Conservation (phyloP, 2,888 invertebrate species). For the Melinaea menophilus region DNA sequence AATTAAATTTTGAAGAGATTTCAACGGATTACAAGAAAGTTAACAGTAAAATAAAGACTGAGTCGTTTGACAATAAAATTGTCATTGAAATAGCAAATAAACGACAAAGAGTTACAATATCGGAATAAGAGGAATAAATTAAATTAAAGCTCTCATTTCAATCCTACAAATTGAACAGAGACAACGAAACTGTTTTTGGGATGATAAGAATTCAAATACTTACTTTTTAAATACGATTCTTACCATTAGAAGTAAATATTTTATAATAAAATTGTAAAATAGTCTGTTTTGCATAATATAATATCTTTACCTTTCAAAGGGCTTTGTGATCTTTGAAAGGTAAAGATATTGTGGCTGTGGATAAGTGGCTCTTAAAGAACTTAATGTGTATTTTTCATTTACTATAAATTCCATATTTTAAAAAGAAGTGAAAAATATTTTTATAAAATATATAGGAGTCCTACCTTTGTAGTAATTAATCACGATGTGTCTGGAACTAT, state of each 20-base stretch:
- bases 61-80: background rate
- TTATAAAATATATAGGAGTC: no score
- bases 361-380: no score
- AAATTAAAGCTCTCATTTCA: conserved; percentile 22
- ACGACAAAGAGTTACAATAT: conserved; percentile 32
- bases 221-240: background rate
- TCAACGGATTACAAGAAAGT: background rate
- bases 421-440: no score
- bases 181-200: background rate
- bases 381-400: no score
- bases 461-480: no score
- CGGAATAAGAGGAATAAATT: conserved; percentile 33
- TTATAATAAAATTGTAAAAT: conserved; percentile 1
- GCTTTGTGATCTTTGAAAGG: no score
- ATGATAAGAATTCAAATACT: background rate
- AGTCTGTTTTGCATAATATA: background rate
- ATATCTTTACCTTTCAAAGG: no score
- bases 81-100: conserved; percentile 26
- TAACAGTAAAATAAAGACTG: background rate
- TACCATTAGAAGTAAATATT: background rate
- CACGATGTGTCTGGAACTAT: no score
- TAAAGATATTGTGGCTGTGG: no score
- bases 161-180: conserved; percentile 3
- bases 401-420: no score
- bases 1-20: background rate